phyloP scores from a whole-genome alignment of 2,888 invertebrate species.

The Lydus trimaculatus region DNA sequence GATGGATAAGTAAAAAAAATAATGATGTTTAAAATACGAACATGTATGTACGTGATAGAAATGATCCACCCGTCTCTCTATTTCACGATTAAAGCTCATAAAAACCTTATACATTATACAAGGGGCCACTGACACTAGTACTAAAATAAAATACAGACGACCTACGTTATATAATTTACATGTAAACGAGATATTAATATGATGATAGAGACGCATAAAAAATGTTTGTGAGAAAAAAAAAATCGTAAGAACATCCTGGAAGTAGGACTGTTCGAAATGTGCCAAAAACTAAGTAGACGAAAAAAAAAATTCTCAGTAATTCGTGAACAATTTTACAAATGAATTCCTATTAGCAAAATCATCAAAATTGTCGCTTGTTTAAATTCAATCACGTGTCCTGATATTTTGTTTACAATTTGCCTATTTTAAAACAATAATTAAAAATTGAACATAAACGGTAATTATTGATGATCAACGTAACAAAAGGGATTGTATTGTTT shows the following conservation, averaged over 20 bases:
- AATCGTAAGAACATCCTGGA: background rate
- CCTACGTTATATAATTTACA: background rate
- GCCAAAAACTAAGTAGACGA: too few relatives aligned
- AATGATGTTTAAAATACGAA: background rate
- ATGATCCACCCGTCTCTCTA: background rate
- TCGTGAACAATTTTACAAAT: background rate
- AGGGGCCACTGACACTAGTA: conserved; percentile 2
- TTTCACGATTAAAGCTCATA: background rate
- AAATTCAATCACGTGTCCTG: background rate
- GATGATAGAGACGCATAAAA: background rate
- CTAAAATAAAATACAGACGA: conserved; percentile 3
- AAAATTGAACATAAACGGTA: too few relatives aligned
- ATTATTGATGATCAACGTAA: background rate
- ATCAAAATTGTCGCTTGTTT: background rate
- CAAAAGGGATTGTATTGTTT: background rate
- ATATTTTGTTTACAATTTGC: background rate
- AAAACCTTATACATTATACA: background rate
- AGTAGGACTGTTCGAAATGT: too few relatives aligned
- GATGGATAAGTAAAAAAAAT: too few relatives aligned
- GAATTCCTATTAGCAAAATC: background rate
- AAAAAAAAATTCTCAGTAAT: background rate
- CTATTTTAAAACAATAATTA: too few relatives aligned
- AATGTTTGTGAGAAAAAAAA: background rate
- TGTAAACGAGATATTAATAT: conserved; percentile 5
- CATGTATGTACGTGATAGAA: background rate